A percentile compares a stretch with the other conserved stretches of the same genome.
Evolutionary conservation across 2,888 invertebrate genomes (phyloP).

Genomic region (Apotomis turbidana): DNA sequence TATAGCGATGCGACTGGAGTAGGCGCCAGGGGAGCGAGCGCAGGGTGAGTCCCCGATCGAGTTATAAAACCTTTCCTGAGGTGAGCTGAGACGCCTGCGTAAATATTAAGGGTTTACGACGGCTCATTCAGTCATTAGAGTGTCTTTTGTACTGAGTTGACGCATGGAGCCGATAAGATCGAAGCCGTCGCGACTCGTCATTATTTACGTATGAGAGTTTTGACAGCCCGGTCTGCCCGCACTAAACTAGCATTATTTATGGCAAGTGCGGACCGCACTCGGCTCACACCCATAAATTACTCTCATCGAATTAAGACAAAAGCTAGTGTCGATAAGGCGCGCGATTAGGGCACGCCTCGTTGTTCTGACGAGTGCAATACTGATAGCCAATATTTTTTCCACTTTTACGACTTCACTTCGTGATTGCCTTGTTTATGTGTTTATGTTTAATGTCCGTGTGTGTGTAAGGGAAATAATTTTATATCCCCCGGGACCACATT

Average conservation of each 20-base stretch:
- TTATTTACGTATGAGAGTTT: slow-evolving; percentile 79
- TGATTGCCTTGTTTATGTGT: slow-evolving; percentile 57
- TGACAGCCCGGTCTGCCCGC: slow-evolving; percentile 70
- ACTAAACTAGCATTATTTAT: slow-evolving; percentile 79
- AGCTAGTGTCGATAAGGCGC: slow-evolving; percentile 71
- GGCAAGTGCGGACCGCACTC: slow-evolving; percentile 64
- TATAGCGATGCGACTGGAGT: slow-evolving; percentile 70
- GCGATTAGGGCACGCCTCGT: slow-evolving; percentile 72
- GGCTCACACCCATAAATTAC: slow-evolving; percentile 67
- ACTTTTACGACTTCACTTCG: slow-evolving; percentile 70
- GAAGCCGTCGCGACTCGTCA: slow-evolving; percentile 67
- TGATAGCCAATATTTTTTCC: slow-evolving; percentile 71
- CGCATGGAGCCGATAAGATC: slow-evolving; percentile 73
- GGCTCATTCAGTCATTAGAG: slow-evolving; percentile 81
- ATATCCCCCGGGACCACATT: slow-evolving; percentile 19
- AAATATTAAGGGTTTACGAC: slow-evolving; percentile 80
- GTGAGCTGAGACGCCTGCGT: slow-evolving; percentile 77
- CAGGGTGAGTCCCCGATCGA: slow-evolving; percentile 61
- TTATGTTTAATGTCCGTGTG: slow-evolving; percentile 39
- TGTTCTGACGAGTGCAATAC: slow-evolving; percentile 72
- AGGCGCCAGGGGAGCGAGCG: slow-evolving; percentile 71
- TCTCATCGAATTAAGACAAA: slow-evolving; percentile 80
- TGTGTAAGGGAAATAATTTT: slow-evolving; percentile 31
- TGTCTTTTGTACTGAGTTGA: slow-evolving; percentile 75
- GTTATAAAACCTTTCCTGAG: slow-evolving; percentile 80